phyloP scores from a whole-genome alignment of 2,113 vertebrate species.

The Sclerurus mexicanus region DNA sequence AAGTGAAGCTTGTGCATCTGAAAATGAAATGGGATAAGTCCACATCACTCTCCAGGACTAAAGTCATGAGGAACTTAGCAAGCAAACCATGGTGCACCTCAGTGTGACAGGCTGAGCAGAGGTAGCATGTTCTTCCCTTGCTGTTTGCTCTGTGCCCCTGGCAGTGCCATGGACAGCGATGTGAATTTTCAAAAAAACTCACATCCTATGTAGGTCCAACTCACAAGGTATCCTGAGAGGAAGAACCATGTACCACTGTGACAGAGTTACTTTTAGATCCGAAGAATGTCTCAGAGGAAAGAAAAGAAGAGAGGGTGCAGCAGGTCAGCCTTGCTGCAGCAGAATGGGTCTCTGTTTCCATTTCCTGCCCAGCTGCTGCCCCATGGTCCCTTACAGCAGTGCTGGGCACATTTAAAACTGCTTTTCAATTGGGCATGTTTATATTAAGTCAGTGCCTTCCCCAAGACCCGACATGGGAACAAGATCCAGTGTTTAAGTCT shows the following conservation, averaged over 20 bases:
- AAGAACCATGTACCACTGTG: not conserved
- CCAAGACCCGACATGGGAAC: not conserved
- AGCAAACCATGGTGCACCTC: constrained; percentile 44
- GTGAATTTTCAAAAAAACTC: not conserved
- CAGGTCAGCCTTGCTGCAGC: not conserved
- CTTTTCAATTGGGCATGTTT: not conserved
- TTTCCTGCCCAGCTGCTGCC: not conserved
- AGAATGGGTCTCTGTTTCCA: not conserved
- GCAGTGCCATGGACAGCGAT: not conserved
- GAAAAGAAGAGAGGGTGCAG: not conserved
- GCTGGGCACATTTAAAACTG: not conserved
- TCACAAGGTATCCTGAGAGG: constrained; percentile 47
- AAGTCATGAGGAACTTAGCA: not conserved
- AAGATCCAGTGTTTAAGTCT: not conserved
- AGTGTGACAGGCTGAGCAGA: constrained; percentile 32
- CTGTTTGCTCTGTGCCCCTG: not conserved
- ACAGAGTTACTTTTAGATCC: not conserved
- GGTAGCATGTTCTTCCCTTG: not conserved
- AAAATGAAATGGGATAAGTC: constrained; percentile 40
- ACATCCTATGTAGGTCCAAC: not conserved
- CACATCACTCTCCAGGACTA: not conserved
- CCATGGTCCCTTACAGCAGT: not conserved
- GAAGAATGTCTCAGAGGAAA: not conserved
- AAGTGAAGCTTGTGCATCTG: constrained; percentile 18
- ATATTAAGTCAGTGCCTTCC: not conserved